Conservation (phyloP, 2,113 vertebrate species). For the Rhadina sibilatrix region DNA sequence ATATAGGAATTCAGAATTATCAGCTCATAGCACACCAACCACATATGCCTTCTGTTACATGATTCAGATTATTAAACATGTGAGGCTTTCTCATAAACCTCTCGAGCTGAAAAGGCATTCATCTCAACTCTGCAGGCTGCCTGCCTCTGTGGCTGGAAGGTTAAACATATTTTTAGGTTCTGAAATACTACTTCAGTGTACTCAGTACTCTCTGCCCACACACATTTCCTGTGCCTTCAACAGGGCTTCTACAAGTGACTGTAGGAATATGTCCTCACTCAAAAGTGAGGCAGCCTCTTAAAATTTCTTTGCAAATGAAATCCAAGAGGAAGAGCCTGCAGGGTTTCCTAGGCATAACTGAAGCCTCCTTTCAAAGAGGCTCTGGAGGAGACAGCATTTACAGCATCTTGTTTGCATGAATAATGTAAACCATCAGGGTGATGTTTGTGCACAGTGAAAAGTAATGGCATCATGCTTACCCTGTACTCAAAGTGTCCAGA, state of each 20-base stretch:
- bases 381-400: slow-evolving; percentile 28
- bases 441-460: slow-evolving; percentile 4
- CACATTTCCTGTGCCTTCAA: not conserved
- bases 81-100: not conserved
- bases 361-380: not conserved
- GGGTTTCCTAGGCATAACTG: not conserved
- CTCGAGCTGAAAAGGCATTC: not conserved
- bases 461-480: not conserved
- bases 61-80: not conserved
- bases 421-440: slow-evolving; percentile 16
- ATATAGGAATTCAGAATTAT: not conserved
- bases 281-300: not conserved
- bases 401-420: slow-evolving; percentile 45
- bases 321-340: not conserved
- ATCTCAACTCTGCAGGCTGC: not conserved
- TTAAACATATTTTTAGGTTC: not conserved
- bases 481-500: not conserved
- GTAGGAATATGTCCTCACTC: not conserved
- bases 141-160: not conserved
- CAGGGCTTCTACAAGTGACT: not conserved
- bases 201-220: not conserved
- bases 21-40: not conserved
- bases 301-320: not conserved
- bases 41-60: not conserved
- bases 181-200: not conserved